Evolutionary conservation across 1,140 invertebrate species (phyloP).

Genomic region (fruit fly (Drosophila melanogaster)): Release_6_plus_ISO1_MT NT_037436.4:7514001-7514500

Average conservation of each 20-base stretch:
- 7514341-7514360: conserved; percentile 42
- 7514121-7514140: conserved; percentile 88
- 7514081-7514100: conserved; percentile 86
- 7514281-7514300: conserved; percentile 11
- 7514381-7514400: not conserved
- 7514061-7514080: conserved; percentile 61
- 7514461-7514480: conserved; percentile 16
- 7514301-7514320: conserved; percentile 2
- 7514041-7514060: conserved; percentile 45
- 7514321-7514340: conserved; percentile 8
- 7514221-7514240: conserved; percentile 84
- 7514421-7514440: conserved; percentile 11
- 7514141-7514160: conserved; percentile 88
- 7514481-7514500: conserved; percentile 10
- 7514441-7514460: conserved; percentile 30
- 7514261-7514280: conserved; percentile 38
- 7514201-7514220: conserved; percentile 84
- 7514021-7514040: conserved; percentile 2
- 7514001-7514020: conserved; percentile 6
- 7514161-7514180: conserved; percentile 74
- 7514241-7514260: conserved; percentile 67
- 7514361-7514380: not conserved
- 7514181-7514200: conserved; percentile 78
- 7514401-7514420: conserved; percentile 5
- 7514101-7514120: conserved; percentile 88